phyloP scores from a whole-genome alignment of 2,113 vertebrate species.

The Toxostoma redivivum region DNA sequence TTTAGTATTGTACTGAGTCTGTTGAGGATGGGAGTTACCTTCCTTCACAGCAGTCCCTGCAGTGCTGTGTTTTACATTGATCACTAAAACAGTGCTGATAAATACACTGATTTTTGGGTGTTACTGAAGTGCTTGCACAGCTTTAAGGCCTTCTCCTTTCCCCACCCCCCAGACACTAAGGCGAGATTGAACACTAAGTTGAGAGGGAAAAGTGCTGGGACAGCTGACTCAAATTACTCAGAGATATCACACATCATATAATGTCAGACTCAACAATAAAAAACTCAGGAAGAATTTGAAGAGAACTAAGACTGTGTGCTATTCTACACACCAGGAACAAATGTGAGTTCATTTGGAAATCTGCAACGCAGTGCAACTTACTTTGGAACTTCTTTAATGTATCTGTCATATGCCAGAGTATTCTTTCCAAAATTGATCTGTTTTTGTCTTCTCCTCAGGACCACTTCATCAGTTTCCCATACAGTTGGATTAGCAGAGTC shows the following conservation, averaged over 20 bases:
- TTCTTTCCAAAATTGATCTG: slow-evolving; percentile 99
- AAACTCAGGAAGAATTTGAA: background rate
- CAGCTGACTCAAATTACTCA: background rate
- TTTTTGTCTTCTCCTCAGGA: slow-evolving; percentile 90
- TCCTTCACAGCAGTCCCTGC: background rate
- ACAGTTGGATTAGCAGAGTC: slow-evolving; percentile 68
- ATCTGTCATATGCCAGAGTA: slow-evolving; percentile 91
- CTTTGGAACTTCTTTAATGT: slow-evolving; percentile 90
- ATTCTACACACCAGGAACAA: background rate
- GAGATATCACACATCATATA: background rate
- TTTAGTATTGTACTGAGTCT: background rate
- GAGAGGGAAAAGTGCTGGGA: background rate
- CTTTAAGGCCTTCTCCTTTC: background rate
- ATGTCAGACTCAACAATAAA: background rate
- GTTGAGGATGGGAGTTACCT: background rate
- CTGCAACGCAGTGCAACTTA: slow-evolving; percentile 29
- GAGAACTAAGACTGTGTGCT: background rate
- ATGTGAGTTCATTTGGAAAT: background rate
- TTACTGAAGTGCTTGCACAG: background rate
- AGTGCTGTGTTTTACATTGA: background rate
- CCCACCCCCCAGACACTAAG: background rate
- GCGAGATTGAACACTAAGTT: background rate
- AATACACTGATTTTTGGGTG: background rate
- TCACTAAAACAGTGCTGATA: background rate
- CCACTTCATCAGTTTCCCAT: slow-evolving; percentile 87